Conservation (phyloP, 2,888 invertebrate genomes). For the Thyatira batis region DNA sequence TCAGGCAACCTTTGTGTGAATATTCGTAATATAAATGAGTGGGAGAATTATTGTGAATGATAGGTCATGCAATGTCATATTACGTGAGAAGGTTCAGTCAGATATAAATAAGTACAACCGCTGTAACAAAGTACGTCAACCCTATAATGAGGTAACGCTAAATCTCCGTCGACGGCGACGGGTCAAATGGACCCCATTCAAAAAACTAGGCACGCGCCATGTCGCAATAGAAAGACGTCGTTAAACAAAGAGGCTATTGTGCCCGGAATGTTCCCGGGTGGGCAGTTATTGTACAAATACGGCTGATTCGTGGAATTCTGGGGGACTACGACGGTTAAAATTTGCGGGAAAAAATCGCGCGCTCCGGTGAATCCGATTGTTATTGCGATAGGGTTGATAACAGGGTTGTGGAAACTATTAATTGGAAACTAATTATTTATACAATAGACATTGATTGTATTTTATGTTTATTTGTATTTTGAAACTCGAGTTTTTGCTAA, state of each 20-base stretch:
- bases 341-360: conserved; percentile 72
- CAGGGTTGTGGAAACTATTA: conserved; percentile 11
- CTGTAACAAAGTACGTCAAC: conserved; percentile 9
- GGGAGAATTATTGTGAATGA: too few relatives aligned
- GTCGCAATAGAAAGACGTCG: conserved; percentile 70
- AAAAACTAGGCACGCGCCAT: conserved; percentile 65
- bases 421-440: not conserved
- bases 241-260: conserved; percentile 77
- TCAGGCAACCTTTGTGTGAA: too few relatives aligned
- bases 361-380: conserved; percentile 49
- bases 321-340: conserved; percentile 63
- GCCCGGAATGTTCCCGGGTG: conserved; percentile 53
- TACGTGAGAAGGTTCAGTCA: too few relatives aligned
- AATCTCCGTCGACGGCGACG: conserved; percentile 12
- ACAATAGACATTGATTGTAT: not conserved
- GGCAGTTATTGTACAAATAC: conserved; percentile 73
- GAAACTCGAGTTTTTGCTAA: not conserved
- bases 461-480: not conserved
- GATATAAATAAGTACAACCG: not conserved
- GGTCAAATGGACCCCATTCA: conserved; percentile 58
- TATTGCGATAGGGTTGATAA: conserved; percentile 59
- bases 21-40: too few relatives aligned
- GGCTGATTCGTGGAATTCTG: conserved; percentile 69
- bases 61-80: too few relatives aligned
- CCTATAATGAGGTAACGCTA: conserved; percentile 12